These are phyloP conservation scores for Cyphomyrmex costatus DNA, from an alignment of 1,140 invertebrate genomes.

Conservation along the genomic window DNA sequence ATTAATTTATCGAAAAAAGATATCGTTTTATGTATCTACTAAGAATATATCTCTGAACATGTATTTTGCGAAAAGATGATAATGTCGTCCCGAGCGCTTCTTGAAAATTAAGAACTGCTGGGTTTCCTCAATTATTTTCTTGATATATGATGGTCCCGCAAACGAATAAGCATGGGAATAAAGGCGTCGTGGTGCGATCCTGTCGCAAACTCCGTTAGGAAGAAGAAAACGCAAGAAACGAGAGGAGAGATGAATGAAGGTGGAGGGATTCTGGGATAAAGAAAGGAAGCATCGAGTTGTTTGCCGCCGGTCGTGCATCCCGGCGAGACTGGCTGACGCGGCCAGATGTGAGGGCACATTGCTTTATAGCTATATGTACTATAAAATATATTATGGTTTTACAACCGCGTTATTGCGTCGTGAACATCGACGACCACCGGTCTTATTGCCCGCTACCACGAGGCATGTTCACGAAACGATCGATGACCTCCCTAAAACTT, in stretches of 20 bases:
- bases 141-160: not conserved
- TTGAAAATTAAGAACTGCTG: conserved; percentile 5
- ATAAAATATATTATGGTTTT: conserved; percentile 71
- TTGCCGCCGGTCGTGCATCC: conserved; percentile 18
- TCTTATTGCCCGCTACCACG: conserved; percentile 46
- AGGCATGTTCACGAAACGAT: conserved; percentile 47
- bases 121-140: conserved; percentile 5
- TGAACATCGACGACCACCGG: conserved; percentile 57
- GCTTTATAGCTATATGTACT: conserved; percentile 69
- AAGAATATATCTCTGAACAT: conserved; percentile 3
- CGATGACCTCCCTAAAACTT: conserved; percentile 61
- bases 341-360: conserved; percentile 62
- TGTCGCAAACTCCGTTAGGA: conserved; percentile 19
- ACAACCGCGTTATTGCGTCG: conserved; percentile 68
- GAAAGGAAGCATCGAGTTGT: conserved; percentile 42
- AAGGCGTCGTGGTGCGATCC: conserved; percentile 44
- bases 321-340: conserved; percentile 50
- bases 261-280: conserved; percentile 26
- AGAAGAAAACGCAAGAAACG: conserved; percentile 15
- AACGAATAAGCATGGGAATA: conserved; percentile 44
- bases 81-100: not conserved
- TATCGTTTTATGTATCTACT: not conserved
- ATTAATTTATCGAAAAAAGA: not conserved
- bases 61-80: not conserved
- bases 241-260: conserved; percentile 45